Base-by-base conservation (phyloP, 1,140 invertebrate species). In the Orius insidiosus region DNA sequence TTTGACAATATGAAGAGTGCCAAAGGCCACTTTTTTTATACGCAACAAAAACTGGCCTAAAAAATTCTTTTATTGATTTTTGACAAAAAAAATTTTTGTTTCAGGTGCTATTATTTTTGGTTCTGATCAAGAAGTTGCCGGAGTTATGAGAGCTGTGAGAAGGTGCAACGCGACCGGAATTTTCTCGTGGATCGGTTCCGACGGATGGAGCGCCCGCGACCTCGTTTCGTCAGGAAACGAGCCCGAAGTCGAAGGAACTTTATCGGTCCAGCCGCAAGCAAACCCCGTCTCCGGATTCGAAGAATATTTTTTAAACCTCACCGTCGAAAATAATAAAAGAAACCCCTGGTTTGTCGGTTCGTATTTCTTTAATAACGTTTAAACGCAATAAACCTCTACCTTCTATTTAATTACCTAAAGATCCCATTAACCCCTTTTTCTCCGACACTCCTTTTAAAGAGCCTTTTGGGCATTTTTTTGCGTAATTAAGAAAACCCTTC, bases 51-150 rank as follows among this genome's bases (percentile, higher is more conserved):
- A 24, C n/a, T n/a, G n/a, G n/a, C n/a, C n/a, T n/a, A 24, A 24
- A 24, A 24, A 24, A 4, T 24, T 24, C 7, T 24, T 24, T 24
- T 24, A 24, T 24, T 24, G 24, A 24, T 24, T 24, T 24, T 24
- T 24, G 24, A 24, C 24, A 24, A 24, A 24, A 24, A 24, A 24
- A 24, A 7, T 4, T 24, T 24, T 24, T 45, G 11, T n/a, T n/a
- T n/a, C 64, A 89, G 90, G 90, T 40, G 89, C 86, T 19, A 94
- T 96, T 48, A 83, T 95, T 55, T 96, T 90, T 60, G 90, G 85
- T 0, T 94, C 89, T 0, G 89, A 95, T 64, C 89, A 95, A 68
- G 89, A 95, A 68, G 90, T 95, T 6, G 85, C 86, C 0, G 85
- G 83, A n/a, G 74, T 95, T 35, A 95, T 96, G 90, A 67, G 78